phyloP scores from a whole-genome alignment of 2,888 invertebrate species.

The Torymus tubicola region DNA sequence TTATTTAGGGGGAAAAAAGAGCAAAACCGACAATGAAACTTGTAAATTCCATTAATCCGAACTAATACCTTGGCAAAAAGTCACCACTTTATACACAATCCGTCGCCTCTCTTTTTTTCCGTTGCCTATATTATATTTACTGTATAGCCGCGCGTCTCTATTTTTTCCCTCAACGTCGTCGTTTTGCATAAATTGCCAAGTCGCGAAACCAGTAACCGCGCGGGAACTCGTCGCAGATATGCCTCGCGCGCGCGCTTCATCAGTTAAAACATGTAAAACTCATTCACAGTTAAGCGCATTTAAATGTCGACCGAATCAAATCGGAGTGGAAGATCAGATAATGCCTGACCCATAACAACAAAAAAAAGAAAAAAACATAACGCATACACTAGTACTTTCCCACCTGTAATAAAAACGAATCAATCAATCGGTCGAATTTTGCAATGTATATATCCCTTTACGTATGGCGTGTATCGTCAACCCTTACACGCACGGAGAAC shows the following conservation, averaged over 20 bases:
- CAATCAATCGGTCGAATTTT: slow-evolving; percentile 54
- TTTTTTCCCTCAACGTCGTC: too few species aligned
- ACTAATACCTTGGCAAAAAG: slow-evolving; percentile 30
- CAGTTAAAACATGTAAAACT: slow-evolving; percentile 55
- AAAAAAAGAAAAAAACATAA: too few species aligned
- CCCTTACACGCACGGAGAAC: slow-evolving; percentile 12
- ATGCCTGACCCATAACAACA: neutral
- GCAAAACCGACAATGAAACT: slow-evolving; percentile 30
- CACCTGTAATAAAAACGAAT: slow-evolving; percentile 50
- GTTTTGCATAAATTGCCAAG: slow-evolving; percentile 50
- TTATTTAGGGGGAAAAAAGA: slow-evolving; percentile 13
- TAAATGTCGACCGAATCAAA: slow-evolving; percentile 45
- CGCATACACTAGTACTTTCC: too few species aligned
- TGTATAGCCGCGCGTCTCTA: too few species aligned
- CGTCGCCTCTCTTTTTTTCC: slow-evolving; percentile 22
- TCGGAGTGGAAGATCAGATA: slow-evolving; percentile 12
- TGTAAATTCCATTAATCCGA: slow-evolving; percentile 50
- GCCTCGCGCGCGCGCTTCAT: slow-evolving; percentile 24
- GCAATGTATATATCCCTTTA: neutral
- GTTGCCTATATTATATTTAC: neutral
- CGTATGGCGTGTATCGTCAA: too few species aligned
- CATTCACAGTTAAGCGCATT: slow-evolving; percentile 56
- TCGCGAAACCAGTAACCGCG: slow-evolving; percentile 49
- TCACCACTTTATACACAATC: slow-evolving; percentile 25
- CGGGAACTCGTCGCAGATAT: neutral